phyloP scores from a whole-genome alignment of 2,113 vertebrate genomes.

The Oenanthe melanoleuca region DNA sequence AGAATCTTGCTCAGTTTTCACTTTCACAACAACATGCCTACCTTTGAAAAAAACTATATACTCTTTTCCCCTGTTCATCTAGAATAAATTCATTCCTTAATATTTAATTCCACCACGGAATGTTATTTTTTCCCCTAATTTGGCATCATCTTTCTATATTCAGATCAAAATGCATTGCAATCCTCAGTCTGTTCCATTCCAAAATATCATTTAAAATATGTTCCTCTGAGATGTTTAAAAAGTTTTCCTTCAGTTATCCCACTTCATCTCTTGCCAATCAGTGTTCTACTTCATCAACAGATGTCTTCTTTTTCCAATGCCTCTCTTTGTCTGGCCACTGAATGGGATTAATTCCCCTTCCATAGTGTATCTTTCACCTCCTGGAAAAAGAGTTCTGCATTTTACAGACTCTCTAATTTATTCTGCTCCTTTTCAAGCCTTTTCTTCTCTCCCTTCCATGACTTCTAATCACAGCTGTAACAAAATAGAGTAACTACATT shows the following conservation, averaged over 20 bases:
- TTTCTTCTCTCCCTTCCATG: not conserved
- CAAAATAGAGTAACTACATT: not conserved
- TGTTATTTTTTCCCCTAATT: constrained; percentile 9
- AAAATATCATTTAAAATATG: constrained; percentile 17
- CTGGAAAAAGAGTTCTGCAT: not conserved
- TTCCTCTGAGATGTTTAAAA: not conserved
- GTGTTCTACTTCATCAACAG: constrained; percentile 1
- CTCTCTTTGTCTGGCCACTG: constrained; percentile 3
- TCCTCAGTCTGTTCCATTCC: not conserved
- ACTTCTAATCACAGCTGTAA: not conserved
- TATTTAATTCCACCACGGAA: not conserved
- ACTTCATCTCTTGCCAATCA: constrained; percentile 51
- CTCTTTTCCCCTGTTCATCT: not conserved
- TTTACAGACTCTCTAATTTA: not conserved
- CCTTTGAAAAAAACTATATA: not conserved
- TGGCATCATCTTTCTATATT: not conserved
- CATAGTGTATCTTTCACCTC: not conserved
- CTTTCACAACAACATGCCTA: not conserved
- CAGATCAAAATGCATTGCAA: constrained; percentile 15
- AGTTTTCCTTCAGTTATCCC: constrained; percentile 1
- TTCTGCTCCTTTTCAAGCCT: not conserved
- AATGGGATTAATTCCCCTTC: not conserved
- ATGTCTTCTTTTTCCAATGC: constrained; percentile 6
- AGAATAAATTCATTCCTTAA: not conserved
- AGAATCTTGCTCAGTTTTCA: not conserved